Percentiles rank a stretch among this genome's conserved stretches.
These are phyloP conservation scores for Hemichromis elongatus DNA, from an alignment of 2,113 vertebrate genomes.

Conservation along the genomic window DNA sequence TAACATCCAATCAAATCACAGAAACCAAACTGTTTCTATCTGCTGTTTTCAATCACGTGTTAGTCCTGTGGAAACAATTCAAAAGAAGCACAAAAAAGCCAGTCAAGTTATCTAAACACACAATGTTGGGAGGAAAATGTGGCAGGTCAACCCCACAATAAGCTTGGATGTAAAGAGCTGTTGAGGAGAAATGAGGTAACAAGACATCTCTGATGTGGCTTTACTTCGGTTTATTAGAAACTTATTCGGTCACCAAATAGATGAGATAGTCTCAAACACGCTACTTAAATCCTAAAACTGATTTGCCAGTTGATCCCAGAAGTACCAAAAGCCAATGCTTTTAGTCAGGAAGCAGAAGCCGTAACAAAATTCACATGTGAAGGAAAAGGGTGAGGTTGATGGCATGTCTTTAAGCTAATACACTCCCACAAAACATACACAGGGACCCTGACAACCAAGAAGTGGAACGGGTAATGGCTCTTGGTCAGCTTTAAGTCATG, in stretches of 20 bases:
- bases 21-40: not conserved
- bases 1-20: not conserved
- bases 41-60: not conserved
- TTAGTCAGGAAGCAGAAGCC: not conserved
- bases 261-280: not conserved
- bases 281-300: not conserved
- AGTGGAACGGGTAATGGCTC: not conserved
- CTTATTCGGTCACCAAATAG: not conserved
- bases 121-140: not conserved
- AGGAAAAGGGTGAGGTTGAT: not conserved
- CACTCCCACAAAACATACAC: not conserved
- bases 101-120: not conserved
- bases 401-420: not conserved
- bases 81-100: not conserved
- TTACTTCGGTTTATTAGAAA: not conserved
- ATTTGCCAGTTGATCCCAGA: not conserved
- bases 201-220: not conserved
- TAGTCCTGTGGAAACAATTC: not conserved
- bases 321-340: not conserved
- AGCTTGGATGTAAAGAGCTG: not conserved
- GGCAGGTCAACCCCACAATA: not conserved
- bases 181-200: not conserved
- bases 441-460: not conserved
- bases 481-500: conserved; percentile 1
- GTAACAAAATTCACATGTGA: not conserved